phyloP scores from a whole-genome alignment of 2,797 vertebrate species.

The Leuciscus waleckii region DNA sequence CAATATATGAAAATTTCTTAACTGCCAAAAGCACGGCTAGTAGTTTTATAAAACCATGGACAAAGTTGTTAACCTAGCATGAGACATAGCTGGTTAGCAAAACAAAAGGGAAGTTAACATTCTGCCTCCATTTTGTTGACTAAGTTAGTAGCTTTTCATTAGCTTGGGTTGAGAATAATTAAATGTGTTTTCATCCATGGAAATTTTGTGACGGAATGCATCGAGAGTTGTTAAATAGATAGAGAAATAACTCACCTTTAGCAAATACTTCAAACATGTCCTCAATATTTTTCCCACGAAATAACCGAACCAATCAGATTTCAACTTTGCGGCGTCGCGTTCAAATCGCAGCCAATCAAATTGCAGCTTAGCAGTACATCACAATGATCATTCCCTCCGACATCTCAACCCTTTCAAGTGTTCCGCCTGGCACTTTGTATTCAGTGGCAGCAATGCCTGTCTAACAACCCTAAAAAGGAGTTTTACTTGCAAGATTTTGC shows the following conservation, averaged over 20 bases:
- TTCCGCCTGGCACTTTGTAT: constrained; percentile 33
- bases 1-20: neutral
- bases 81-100: constrained; percentile 47
- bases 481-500: neutral
- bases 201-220: neutral
- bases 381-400: constrained; percentile 34
- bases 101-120: constrained; percentile 15
- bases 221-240: neutral
- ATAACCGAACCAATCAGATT: constrained; percentile 43
- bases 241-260: constrained; percentile 44
- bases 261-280: constrained; percentile 48
- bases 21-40: neutral
- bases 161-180: neutral
- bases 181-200: neutral
- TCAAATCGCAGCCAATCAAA: constrained; percentile 44
- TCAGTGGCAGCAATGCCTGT: neutral
- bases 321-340: constrained; percentile 21
- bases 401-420: neutral
- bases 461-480: neutral
- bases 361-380: constrained; percentile 6
- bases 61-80: neutral
- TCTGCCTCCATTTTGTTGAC: constrained; percentile 15
- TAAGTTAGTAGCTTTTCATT: neutral
- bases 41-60: neutral
- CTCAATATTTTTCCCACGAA: constrained; percentile 18